Evolutionary conservation across 1,140 invertebrate species (phyloP).

Genomic region (Lasioglossum albipes): DNA sequence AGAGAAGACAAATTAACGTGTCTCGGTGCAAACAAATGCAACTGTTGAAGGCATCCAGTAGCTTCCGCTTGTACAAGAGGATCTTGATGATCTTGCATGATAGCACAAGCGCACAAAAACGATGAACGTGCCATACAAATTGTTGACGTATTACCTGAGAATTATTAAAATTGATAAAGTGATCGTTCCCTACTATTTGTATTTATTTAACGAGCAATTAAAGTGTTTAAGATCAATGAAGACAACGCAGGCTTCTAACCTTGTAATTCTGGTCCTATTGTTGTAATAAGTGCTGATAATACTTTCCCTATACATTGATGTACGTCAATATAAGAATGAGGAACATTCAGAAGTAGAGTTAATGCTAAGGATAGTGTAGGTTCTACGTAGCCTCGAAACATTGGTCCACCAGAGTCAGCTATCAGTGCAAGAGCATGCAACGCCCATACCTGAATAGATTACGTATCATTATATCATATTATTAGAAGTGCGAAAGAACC

Average conservation of each 20-base stretch:
- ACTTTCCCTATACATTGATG: conserved; percentile 97
- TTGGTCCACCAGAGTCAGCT: conserved; percentile 98
- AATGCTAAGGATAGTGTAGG: conserved; percentile 93
- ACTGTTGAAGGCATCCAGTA: conserved; percentile 96
- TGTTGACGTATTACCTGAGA: conserved; percentile 83
- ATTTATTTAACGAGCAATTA: background rate
- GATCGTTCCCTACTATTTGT: background rate
- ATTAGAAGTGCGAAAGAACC: too few relatives aligned
- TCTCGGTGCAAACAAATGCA: conserved; percentile 97
- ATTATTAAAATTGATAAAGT: background rate
- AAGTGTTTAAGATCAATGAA: background rate
- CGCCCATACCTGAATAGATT: conserved; percentile 91
- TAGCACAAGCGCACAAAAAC: conserved; percentile 92
- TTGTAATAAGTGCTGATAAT: conserved; percentile 96
- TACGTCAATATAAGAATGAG: conserved; percentile 94
- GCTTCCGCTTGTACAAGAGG: conserved; percentile 97
- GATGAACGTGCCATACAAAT: conserved; percentile 88
- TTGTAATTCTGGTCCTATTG: conserved; percentile 98
- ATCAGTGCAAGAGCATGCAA: conserved; percentile 96
- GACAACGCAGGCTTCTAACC: conserved; percentile 76
- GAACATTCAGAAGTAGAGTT: conserved; percentile 93
- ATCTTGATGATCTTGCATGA: conserved; percentile 95
- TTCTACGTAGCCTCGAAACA: conserved; percentile 98
- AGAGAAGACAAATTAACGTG: conserved; percentile 96
- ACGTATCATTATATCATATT: too few relatives aligned